These are phyloP conservation scores for Allochrocebus solatus DNA, from an alignment of 2,797 vertebrate genomes.

Conservation along the genomic window DNA sequence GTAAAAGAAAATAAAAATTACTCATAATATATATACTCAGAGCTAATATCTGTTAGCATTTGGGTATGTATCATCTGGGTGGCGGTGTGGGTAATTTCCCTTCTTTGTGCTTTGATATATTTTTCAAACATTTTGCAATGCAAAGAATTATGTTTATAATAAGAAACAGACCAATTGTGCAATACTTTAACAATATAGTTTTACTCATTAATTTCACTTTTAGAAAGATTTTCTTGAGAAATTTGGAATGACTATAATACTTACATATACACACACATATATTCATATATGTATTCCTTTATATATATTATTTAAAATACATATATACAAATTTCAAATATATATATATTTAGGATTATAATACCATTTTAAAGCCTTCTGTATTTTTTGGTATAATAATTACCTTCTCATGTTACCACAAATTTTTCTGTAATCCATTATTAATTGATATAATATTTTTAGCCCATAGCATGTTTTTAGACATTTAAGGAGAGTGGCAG, in stretches of 20 bases:
- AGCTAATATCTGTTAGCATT: background rate
- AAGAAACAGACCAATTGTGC: background rate
- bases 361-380: background rate
- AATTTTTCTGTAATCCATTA: background rate
- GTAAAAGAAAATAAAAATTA: slow-evolving; percentile 24
- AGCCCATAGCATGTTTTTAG: background rate
- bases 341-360: background rate
- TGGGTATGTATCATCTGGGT: background rate
- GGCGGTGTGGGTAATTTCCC: background rate
- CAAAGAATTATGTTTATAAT: background rate
- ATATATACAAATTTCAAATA: background rate
- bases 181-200: background rate
- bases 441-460: background rate
- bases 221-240: background rate
- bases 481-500: background rate
- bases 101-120: background rate
- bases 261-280: too few species aligned
- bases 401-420: background rate
- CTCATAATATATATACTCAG: background rate
- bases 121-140: slow-evolving; percentile 2
- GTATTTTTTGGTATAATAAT: background rate
- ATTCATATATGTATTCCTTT: background rate
- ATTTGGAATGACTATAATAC: background rate
- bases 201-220: background rate
- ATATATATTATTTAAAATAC: background rate